Base-by-base conservation (phyloP, 1,140 invertebrate species). In the Rhysida immarginata region DNA sequence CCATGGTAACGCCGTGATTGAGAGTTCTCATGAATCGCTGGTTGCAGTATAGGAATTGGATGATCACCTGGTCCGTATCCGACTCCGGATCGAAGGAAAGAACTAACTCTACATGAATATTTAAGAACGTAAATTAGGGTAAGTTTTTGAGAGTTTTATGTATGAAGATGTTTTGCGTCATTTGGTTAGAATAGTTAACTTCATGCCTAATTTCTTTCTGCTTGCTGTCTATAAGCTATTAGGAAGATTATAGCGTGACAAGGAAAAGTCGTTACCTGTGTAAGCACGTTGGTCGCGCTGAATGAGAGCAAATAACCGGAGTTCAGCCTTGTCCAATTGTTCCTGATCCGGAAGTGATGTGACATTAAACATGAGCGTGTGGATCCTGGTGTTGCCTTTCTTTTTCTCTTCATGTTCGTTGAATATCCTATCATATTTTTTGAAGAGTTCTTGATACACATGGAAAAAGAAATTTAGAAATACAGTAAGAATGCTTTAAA, bases 231-330 rank as follows among this genome's bases (percentile, higher is more conserved):
- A n/a, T n/a, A n/a, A n/a, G n/a, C n/a, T n/a, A n/a, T n/a, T n/a
- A n/a, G n/a, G n/a, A n/a, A n/a, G n/a, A n/a, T n/a, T n/a, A n/a
- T n/a, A n/a, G n/a, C n/a, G n/a, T n/a, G n/a, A 8, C 29, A 35
- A 35, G 16, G 29, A 5, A 35, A 24, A 26, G 24, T 25, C 3
- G 3, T 52, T 23, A 56, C 55, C 55, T 51, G 26, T 8, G 26
- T 14, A 56, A 25, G 26, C 35, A 5, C 35, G 8, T 50, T 56
- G 55, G 50, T 56, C 45, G 26, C 55, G 8, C 8, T 11, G 2
- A 23, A 56, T 56, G 5, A 56, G 25, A 3, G 55, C 45, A 50
- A 53, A 43, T 8, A 56, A 8, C 2, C 55, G 44, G n/a, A 56
- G 29, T 50, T 56, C 55, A 3, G 21, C 46, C 14, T 2, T 2